These are phyloP conservation scores for Netelia fuscicornis DNA, from an alignment of 2,888 invertebrate species.

Conservation along the genomic window DNA sequence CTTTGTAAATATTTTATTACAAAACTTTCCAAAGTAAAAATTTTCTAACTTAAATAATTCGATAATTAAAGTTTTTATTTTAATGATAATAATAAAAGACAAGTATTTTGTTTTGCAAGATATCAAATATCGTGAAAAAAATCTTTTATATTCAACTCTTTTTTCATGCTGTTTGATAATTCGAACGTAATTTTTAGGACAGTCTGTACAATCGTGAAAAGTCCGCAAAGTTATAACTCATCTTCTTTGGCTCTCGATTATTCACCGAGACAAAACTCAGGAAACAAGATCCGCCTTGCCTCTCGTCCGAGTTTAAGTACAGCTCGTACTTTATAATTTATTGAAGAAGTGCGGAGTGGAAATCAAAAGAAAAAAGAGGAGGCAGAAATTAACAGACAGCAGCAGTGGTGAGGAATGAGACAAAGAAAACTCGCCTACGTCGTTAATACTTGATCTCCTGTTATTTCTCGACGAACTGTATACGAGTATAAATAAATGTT, in stretches of 20 bases:
- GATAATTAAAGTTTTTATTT: too few relatives aligned
- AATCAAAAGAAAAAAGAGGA: neutral
- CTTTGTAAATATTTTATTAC: too few relatives aligned
- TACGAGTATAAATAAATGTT: neutral
- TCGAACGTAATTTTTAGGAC: too few relatives aligned
- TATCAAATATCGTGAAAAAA: too few relatives aligned
- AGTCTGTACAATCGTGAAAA: neutral
- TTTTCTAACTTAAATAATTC: too few relatives aligned
- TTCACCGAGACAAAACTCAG: constrained; percentile 25
- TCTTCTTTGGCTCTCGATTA: constrained; percentile 26
- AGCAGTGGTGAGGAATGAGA: constrained; percentile 6
- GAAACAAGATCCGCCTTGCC: constrained; percentile 29
- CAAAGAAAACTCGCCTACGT: constrained; percentile 18
- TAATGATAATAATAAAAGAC: too few relatives aligned
- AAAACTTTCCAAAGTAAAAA: too few relatives aligned
- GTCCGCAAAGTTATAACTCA: constrained; percentile 41
- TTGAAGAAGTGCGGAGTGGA: neutral
- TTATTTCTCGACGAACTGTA: constrained; percentile 20
- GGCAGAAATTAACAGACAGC: neutral
- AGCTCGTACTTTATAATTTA: constrained; percentile 43
- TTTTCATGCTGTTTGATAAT: too few relatives aligned
- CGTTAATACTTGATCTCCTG: constrained; percentile 43
- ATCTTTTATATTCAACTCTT: too few relatives aligned
- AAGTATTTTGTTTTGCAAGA: too few relatives aligned
- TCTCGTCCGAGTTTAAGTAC: constrained; percentile 30